Percentiles rank a stretch among this genome's conserved stretches.
Conservation (phyloP, 2,113 vertebrate species). For the Fulmarus glacialis region DNA sequence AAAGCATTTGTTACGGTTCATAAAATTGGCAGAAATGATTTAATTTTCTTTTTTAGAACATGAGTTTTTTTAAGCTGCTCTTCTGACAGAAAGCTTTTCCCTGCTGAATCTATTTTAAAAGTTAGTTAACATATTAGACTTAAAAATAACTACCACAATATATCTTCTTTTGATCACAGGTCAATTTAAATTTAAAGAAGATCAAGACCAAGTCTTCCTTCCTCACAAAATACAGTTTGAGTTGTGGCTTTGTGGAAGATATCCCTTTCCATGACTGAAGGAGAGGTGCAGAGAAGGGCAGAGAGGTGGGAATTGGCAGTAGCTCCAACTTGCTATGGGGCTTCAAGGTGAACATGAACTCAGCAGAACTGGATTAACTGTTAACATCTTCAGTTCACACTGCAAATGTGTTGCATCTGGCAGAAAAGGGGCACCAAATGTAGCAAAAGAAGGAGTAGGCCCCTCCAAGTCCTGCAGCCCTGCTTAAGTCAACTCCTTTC, state of each 20-base stretch:
- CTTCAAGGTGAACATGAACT: background rate
- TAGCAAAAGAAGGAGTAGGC: background rate
- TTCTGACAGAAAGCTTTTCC: background rate
- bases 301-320: background rate
- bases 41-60: constrained; percentile 25
- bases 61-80: background rate
- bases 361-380: background rate
- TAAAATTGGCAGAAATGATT: constrained; percentile 37
- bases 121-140: background rate
- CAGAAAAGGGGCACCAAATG: background rate
- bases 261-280: background rate
- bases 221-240: background rate
- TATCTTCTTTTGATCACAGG: background rate
- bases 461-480: background rate
- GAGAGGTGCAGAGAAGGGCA: background rate
- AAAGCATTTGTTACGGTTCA: constrained; percentile 61
- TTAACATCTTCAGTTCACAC: background rate
- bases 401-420: background rate
- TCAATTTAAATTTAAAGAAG: background rate
- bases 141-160: background rate
- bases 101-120: background rate
- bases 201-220: background rate
- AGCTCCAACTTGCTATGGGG: background rate
- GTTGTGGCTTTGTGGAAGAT: background rate
- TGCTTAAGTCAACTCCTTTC: background rate